Percentiles rank a stretch among this genome's conserved stretches.
phyloP scores from a whole-genome alignment of 2,888 invertebrate genomes.

The Philereme vetulata region DNA sequence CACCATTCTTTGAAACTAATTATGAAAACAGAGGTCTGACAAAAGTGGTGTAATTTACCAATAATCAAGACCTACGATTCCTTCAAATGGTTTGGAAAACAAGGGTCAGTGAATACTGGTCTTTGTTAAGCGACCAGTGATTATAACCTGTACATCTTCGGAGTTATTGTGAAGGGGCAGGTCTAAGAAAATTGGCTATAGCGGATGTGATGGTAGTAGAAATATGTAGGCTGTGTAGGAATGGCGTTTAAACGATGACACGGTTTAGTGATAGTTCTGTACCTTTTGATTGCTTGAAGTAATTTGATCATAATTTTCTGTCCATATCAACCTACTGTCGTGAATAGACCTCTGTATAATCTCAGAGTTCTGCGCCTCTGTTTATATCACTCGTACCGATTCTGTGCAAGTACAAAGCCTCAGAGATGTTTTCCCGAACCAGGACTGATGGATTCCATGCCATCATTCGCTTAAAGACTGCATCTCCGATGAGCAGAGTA shows the following conservation, averaged over 20 bases:
- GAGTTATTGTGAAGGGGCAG: not conserved
- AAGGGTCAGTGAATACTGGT: slow-evolving; percentile 9
- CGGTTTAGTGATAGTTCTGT: not conserved
- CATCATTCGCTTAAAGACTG: too few species aligned
- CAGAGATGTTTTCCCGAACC: too few species aligned
- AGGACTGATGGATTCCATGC: too few species aligned
- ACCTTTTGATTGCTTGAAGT: too few species aligned
- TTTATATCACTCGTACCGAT: too few species aligned
- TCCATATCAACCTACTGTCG: too few species aligned
- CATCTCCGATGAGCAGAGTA: too few species aligned
- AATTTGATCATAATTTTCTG: too few species aligned
- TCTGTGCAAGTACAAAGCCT: too few species aligned
- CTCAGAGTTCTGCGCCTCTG: too few species aligned
- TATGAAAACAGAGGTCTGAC: slow-evolving; percentile 1
- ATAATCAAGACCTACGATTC: slow-evolving; percentile 11
- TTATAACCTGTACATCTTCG: not conserved
- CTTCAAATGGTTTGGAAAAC: not conserved
- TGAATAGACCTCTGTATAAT: too few species aligned
- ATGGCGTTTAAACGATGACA: slow-evolving; percentile 4
- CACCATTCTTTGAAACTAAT: not conserved
- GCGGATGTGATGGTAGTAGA: slow-evolving; percentile 10
- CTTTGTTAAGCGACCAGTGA: not conserved
- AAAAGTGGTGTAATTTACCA: slow-evolving; percentile 6
- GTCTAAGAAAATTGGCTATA: slow-evolving; percentile 7
- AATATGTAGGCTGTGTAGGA: slow-evolving; percentile 12